Evolutionary conservation across 2,797 vertebrate species (phyloP).

Genomic region (Peromyscus melanophrys): DNA sequence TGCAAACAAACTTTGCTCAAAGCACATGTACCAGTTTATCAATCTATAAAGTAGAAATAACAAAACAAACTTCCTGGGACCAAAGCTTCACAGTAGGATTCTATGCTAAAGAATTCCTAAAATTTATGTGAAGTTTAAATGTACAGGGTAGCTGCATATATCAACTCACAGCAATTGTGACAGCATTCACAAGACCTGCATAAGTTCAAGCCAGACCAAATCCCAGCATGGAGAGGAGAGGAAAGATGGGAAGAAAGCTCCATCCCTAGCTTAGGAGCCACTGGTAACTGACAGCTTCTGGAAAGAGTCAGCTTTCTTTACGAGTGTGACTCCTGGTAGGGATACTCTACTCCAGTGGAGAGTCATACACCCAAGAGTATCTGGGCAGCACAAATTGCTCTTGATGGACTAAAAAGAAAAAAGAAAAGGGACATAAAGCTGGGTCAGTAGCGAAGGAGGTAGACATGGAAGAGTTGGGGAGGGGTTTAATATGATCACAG

Average conservation of each 20-base stretch:
- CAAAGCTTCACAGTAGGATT: conserved; percentile 19
- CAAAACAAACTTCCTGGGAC: conserved; percentile 4
- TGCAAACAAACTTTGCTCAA: background rate
- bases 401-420: background rate
- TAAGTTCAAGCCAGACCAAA: background rate
- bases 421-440: background rate
- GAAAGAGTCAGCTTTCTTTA: background rate
- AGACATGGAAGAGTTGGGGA: background rate
- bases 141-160: background rate
- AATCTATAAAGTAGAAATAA: conserved; percentile 49
- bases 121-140: conserved; percentile 33
- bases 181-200: background rate
- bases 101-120: conserved; percentile 55
- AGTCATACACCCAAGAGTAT: background rate
- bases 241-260: background rate
- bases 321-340: background rate
- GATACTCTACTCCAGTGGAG: background rate
- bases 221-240: background rate
- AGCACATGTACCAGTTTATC: conserved; percentile 21
- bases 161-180: background rate
- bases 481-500: background rate
- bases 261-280: background rate
- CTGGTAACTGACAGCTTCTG: background rate
- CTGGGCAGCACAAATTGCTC: background rate
- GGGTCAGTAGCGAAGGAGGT: background rate